A percentile compares a stretch with the other conserved stretches of the same genome.
phyloP scores from a whole-genome alignment of 2,888 invertebrate species.

The Thecocarcelia acutangulata region DNA sequence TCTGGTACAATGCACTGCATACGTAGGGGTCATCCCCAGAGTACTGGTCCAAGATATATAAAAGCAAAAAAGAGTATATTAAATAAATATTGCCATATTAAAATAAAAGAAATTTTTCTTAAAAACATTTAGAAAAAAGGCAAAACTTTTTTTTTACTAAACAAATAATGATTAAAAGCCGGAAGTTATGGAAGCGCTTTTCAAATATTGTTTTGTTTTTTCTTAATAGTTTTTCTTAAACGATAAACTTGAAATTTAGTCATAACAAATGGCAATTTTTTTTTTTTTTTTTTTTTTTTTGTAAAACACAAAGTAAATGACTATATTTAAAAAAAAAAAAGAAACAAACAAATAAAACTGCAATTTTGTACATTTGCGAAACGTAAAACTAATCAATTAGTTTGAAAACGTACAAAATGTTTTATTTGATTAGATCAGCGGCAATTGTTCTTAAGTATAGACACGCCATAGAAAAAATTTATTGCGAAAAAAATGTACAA shows the following conservation, averaged over 20 bases:
- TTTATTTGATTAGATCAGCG: constrained; percentile 59
- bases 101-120: background rate
- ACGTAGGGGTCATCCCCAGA: too few relatives aligned
- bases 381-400: constrained; percentile 56
- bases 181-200: constrained; percentile 49
- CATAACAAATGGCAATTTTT: constrained; percentile 35
- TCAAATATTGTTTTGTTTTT: constrained; percentile 8
- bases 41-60: too few relatives aligned
- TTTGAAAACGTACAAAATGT: constrained; percentile 27
- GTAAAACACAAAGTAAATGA: constrained; percentile 24
- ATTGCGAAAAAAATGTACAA: constrained; percentile 22
- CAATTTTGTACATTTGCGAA: constrained; percentile 32
- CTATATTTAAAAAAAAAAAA: constrained; percentile 39
- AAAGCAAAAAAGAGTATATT: too few relatives aligned
- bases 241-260: constrained; percentile 63
- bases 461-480: constrained; percentile 39
- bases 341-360: constrained; percentile 8
- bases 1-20: too few relatives aligned
- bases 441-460: constrained; percentile 46
- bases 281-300: background rate
- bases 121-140: constrained; percentile 15
- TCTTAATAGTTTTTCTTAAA: constrained; percentile 16
- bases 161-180: constrained; percentile 23
- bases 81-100: constrained; percentile 44
- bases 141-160: background rate